A percentile compares a stretch with the other conserved stretches of the same genome.
Conservation (phyloP, 2,797 vertebrate species). For the Borostomias antarcticus region DNA sequence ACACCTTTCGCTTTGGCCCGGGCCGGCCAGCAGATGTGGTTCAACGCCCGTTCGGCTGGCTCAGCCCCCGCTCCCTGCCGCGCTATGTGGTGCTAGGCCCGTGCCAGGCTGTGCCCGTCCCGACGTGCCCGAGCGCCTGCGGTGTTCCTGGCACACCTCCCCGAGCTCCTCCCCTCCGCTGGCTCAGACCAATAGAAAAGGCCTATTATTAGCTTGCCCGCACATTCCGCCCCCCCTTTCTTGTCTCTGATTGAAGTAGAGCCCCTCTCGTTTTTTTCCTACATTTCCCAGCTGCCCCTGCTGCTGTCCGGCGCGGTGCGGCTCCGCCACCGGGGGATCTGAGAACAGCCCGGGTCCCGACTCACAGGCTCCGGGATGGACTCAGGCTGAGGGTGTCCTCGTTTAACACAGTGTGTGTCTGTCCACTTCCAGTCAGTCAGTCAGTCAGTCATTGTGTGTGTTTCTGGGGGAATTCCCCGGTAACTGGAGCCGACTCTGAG, state of each 20-base stretch:
- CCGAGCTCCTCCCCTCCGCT: neutral
- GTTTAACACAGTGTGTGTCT: neutral
- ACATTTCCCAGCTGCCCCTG: neutral
- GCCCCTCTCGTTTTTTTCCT: neutral
- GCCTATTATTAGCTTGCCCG: constrained; percentile 46
- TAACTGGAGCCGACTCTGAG: constrained; percentile 44
- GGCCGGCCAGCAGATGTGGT: too few species aligned
- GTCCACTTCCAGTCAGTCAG: neutral
- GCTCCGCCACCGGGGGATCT: neutral
- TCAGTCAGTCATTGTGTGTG: constrained; percentile 34
- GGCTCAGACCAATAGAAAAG: constrained; percentile 24
- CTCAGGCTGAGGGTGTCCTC: neutral
- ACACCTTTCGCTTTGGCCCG: too few species aligned
- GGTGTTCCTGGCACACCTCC: constrained; percentile 11
- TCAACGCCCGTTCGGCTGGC: too few species aligned
- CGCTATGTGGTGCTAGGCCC: neutral
- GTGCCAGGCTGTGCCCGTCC: neutral
- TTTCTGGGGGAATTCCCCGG: constrained; percentile 34
- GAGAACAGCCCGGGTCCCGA: neutral
- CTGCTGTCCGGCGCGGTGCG: too few species aligned
- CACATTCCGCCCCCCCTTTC: constrained; percentile 41
- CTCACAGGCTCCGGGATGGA: too few species aligned
- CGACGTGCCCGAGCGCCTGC: neutral
- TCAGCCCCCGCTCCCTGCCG: too few species aligned
- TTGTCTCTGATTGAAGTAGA: neutral